Base-by-base conservation (phyloP, 2,888 invertebrate genomes). In the Rhodophaea formosa region DNA sequence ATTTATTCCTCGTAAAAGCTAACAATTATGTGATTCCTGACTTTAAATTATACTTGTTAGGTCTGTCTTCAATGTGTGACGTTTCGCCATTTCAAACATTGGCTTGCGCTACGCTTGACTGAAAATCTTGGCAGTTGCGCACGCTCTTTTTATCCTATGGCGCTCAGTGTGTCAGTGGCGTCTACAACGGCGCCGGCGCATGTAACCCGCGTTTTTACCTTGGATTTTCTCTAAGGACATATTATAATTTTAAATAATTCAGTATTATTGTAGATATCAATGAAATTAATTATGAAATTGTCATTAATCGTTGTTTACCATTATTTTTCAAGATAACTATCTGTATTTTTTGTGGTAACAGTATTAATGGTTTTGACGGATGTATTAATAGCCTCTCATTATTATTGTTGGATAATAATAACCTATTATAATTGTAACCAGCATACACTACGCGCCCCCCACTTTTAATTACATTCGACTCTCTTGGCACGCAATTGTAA, bases 121-220 rank as follows among this genome's bases (percentile, higher is more conserved):
- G 75, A 80, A 82, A 86, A 84, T 80, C 79, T 89, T 89, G 90
- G 88, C 89, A 88, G 62, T 69, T 67, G 42, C 42, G 39, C 29
- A 43, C 49, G 67, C 75, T 79, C 73, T 72, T 79, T 82, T 76
- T 77, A 72, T 77, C 68, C 72, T 69, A 74, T 77, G 82, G 84
- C 86, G 84, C 84, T 80, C 71, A 65, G 65, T 66, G 69, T 75
- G 75, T 68, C 75, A 72, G 74, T 80, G 80, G 81, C 75, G 76
- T 75, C 64, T 68, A 62, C 60, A 35, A 45, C 56, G 61, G 65
- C 65, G 63, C 62, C 56, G 49, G 49, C 56, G 56, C 56, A 51
- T 56, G 44, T 32, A 30, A 12, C 35, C 45, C 29, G 44, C 16
- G 29, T 12, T 12, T 15, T 54, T 32, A 55, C 32, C 15, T 53